Conservation (phyloP, 2,888 invertebrate species). For the Lithophane leautieri region DNA sequence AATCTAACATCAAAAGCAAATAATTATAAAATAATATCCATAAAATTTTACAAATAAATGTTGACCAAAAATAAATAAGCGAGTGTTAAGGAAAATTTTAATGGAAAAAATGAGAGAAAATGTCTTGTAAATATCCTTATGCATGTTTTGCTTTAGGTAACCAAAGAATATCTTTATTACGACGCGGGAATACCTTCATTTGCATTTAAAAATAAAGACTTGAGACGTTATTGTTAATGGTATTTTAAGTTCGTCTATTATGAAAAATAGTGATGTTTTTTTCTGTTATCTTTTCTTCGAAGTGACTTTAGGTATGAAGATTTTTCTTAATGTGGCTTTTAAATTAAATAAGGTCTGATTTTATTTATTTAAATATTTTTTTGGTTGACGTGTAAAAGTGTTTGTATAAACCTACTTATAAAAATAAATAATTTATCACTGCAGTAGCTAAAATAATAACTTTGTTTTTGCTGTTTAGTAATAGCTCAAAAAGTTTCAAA, state of each 20-base stretch:
- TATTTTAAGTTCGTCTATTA: constrained; percentile 43
- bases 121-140: constrained; percentile 29
- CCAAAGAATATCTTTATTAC: constrained; percentile 44
- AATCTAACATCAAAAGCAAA: not conserved
- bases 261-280: constrained; percentile 8
- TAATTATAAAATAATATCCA: constrained; percentile 7
- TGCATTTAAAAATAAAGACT: constrained; percentile 60
- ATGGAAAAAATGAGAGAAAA: constrained; percentile 41
- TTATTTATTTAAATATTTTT: no score
- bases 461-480: not conserved
- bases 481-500: not conserved
- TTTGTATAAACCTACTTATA: no score
- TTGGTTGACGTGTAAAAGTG: no score
- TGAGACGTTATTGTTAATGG: constrained; percentile 47
- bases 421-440: not conserved
- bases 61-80: constrained; percentile 26
- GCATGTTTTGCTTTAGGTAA: constrained; percentile 38
- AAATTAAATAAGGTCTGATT: not conserved
- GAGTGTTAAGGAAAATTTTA: constrained; percentile 17
- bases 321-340: not conserved
- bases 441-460: not conserved
- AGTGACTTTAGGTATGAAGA: not conserved
- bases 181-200: constrained; percentile 46
- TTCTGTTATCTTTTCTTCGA: not conserved
- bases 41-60: constrained; percentile 10